Evolutionary conservation across 2,888 invertebrate species (phyloP), one percentile per base, ranked within the genome.

Genomic region (Eumacrocentrus americanus): DNA sequence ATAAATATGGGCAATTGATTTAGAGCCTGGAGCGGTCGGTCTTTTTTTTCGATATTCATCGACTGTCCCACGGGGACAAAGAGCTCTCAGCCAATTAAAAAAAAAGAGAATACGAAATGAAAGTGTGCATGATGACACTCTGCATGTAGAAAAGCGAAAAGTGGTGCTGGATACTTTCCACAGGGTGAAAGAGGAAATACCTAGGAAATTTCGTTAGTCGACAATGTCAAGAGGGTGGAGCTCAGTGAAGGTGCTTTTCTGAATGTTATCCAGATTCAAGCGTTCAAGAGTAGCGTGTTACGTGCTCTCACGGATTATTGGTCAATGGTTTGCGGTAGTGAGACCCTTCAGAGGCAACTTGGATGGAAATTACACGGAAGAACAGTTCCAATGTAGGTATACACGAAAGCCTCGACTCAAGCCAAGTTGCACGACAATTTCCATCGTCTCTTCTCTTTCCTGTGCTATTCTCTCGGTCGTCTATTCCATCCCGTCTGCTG

Each of bases 71-170:
- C n/a, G 11, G 16, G 44, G 16, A 16, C 6, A 44, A 16, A 44
- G 44, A 44, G 1, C 44, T 20, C 22, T 20, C 22, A 20, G 22
- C 22, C 22, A 44, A 44, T 44, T 44, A 44, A 44, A 44, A 44
- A 44, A 44, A 16, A 44, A 16, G n/a, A n/a, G n/a, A n/a, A n/a
- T n/a, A n/a, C n/a, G n/a, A n/a, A n/a, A n/a, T n/a, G n/a, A n/a
- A 5, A 44, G 44, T 44, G 22, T 20, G n/a, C 44, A 16, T 5
- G 44, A 44, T 44, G 44, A 20, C 22, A 44, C 44, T 44, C 44
- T n/a, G n/a, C n/a, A n/a, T n/a, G n/a, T n/a, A n/a, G n/a, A n/a
- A n/a, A n/a, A n/a, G n/a, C n/a, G n/a, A n/a, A n/a, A n/a, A n/a
- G n/a, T n/a, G n/a, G n/a, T n/a, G n/a, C n/a, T n/a, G n/a, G n/a